Conservation (phyloP, 2,113 vertebrate genomes). For the Nanger granti region DNA sequence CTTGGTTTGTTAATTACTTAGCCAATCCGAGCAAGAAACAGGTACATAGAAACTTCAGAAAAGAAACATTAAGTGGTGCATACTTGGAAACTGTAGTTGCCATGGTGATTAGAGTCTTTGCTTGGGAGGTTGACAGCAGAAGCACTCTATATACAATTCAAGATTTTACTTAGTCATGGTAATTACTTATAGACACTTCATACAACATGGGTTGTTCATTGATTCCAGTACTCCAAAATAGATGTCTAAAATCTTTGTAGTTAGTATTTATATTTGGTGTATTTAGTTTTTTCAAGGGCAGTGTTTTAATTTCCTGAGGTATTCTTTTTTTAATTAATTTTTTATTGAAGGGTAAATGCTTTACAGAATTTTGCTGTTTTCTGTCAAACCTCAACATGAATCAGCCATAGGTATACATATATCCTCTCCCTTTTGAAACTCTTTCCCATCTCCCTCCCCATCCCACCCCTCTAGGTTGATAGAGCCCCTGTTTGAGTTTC, state of each 20-base stretch:
- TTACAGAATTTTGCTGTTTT: background rate
- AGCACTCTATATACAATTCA: conserved; percentile 63
- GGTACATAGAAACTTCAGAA: background rate
- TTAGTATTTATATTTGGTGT: background rate
- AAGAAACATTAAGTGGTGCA: background rate
- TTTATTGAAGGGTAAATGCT: background rate
- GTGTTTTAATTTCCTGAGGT: background rate
- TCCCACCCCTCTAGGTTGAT: background rate
- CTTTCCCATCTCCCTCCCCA: background rate
- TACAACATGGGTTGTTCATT: background rate
- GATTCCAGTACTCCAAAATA: background rate
- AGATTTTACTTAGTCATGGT: background rate
- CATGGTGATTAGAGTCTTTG: conserved; percentile 78
- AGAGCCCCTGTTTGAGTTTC: background rate
- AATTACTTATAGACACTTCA: background rate
- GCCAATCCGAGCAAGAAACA: background rate
- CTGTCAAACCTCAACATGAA: background rate
- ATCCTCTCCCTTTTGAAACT: background rate
- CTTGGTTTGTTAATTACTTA: conserved; percentile 26
- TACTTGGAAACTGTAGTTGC: conserved; percentile 67
- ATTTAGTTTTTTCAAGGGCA: background rate
- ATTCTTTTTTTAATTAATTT: background rate
- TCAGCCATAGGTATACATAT: background rate
- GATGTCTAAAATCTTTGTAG: background rate
- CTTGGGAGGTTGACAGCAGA: conserved; percentile 72